Percentiles rank a stretch among this genome's conserved stretches.
Conservation (phyloP, 2,113 vertebrate species). For the Scytalopus superciliaris region DNA sequence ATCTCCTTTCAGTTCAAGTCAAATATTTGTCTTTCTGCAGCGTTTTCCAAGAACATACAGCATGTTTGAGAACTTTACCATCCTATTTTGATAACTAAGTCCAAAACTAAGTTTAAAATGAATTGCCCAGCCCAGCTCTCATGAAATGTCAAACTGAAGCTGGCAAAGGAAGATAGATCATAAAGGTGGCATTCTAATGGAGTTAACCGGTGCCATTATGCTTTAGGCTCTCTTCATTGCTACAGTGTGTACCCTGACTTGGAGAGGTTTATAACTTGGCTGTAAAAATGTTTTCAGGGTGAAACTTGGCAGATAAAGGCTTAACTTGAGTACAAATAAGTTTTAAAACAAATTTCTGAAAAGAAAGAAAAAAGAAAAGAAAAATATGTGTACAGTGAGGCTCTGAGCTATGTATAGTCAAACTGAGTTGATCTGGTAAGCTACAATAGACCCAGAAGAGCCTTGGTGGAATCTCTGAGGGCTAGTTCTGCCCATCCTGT, state of each 20-base stretch:
- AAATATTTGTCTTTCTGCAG: constrained; percentile 74
- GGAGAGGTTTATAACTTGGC: constrained; percentile 39
- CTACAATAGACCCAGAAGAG: neutral
- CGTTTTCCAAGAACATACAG: constrained; percentile 62
- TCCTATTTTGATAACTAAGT: constrained; percentile 63
- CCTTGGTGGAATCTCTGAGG: neutral
- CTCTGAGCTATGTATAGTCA: neutral
- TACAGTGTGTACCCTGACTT: neutral
- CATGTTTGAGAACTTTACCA: constrained; percentile 59
- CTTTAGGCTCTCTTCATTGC: neutral
- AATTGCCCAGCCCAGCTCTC: constrained; percentile 8
- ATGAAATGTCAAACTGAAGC: constrained; percentile 51
- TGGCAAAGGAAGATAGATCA: constrained; percentile 39
- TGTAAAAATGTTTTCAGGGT: constrained; percentile 38
- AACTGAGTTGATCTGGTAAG: neutral
- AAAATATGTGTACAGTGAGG: neutral
- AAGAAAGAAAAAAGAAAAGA: neutral
- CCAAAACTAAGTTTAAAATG: constrained; percentile 59
- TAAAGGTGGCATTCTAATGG: constrained; percentile 27
- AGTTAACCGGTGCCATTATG: constrained; percentile 31
- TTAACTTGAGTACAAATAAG: neutral
- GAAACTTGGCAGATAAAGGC: constrained; percentile 11
- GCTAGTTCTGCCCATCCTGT: neutral
- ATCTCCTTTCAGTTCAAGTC: constrained; percentile 63
- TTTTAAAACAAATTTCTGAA: neutral